Conservation (phyloP, 2,888 invertebrate species). For the Dorcus parallelipipedus region DNA sequence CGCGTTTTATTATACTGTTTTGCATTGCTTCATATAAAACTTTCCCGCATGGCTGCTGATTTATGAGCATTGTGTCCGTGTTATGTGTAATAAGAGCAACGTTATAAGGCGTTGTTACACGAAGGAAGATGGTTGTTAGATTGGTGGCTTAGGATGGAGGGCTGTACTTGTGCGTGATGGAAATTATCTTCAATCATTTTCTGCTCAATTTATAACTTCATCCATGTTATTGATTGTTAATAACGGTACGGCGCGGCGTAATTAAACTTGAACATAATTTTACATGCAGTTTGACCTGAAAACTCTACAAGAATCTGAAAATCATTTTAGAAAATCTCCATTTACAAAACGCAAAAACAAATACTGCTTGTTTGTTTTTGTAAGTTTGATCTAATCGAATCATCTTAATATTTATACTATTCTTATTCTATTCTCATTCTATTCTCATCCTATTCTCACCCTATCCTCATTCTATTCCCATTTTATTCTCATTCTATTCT, state of each 20-base stretch:
- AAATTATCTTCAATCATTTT: constrained; percentile 38
- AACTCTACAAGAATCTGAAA: too few relatives aligned
- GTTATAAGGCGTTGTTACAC: constrained; percentile 40
- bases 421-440: too few relatives aligned
- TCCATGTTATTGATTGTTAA: constrained; percentile 40
- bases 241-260: constrained; percentile 11
- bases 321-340: too few relatives aligned
- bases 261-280: too few relatives aligned
- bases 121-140: constrained; percentile 39
- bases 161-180: constrained; percentile 29
- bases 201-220: constrained; percentile 39
- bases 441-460: too few relatives aligned
- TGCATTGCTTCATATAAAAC: constrained; percentile 39
- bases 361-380: too few relatives aligned
- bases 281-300: too few relatives aligned
- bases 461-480: too few relatives aligned
- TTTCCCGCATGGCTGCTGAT: constrained; percentile 12
- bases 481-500: too few relatives aligned
- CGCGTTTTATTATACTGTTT: constrained; percentile 47
- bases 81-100: constrained; percentile 45
- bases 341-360: too few relatives aligned
- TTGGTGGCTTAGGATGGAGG: constrained; percentile 28
- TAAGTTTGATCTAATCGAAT: too few relatives aligned
- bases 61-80: constrained; percentile 33
- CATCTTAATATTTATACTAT: too few relatives aligned